These are phyloP conservation scores for Ahaetulla prasina DNA, from an alignment of 2,113 vertebrate species.

Conservation along the genomic window DNA sequence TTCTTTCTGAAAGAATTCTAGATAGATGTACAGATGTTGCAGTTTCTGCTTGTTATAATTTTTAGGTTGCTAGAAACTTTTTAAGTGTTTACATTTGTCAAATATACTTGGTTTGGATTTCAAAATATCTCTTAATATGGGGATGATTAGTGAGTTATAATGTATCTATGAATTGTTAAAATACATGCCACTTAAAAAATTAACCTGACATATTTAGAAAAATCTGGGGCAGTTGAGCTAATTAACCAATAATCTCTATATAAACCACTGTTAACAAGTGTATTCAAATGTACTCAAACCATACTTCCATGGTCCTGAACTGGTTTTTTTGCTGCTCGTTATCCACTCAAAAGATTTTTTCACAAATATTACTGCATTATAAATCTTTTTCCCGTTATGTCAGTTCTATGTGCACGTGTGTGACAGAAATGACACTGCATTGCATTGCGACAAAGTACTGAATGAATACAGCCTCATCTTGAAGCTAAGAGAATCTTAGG, in stretches of 20 bases:
- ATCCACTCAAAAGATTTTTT: background rate
- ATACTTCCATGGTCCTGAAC: background rate
- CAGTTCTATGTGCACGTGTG: background rate
- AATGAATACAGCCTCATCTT: background rate
- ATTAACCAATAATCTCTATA: background rate
- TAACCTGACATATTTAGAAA: background rate
- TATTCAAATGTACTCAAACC: background rate
- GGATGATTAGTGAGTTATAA: background rate
- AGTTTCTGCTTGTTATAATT: background rate
- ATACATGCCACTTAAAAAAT: background rate
- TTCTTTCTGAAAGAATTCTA: background rate
- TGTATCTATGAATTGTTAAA: background rate
- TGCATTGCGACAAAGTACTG: background rate
- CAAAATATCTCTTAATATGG: background rate
- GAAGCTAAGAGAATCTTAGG: background rate
- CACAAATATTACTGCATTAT: rapidly evolving
- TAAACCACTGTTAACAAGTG: background rate
- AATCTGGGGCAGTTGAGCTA: background rate
- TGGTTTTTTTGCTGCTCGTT: rapidly evolving
- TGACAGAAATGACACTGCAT: background rate
- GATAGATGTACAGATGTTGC: background rate
- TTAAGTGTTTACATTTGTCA: background rate
- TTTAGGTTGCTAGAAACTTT: background rate
- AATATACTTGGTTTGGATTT: background rate
- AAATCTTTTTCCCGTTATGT: background rate